A percentile compares a stretch with the other conserved stretches of the same genome.
These are phyloP conservation scores for Dugesia japonica DNA, from an alignment of 2,888 invertebrate genomes.

Conservation along the genomic window DNA sequence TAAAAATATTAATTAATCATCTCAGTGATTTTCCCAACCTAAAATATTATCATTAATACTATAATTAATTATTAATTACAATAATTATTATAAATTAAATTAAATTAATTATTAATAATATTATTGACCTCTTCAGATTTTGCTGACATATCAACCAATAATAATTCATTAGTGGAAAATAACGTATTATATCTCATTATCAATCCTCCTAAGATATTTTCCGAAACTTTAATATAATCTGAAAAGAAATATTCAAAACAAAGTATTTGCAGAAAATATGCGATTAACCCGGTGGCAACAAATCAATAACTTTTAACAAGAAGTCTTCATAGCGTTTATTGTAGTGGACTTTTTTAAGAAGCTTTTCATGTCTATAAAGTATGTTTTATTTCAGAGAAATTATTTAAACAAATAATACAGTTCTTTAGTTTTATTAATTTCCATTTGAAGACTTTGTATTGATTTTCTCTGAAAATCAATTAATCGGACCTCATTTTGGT, in stretches of 20 bases:
- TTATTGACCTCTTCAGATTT: conserved; percentile 29
- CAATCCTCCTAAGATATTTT: conserved; percentile 43
- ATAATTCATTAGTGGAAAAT: conserved; percentile 40
- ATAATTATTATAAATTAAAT: too few species aligned
- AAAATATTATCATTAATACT: too few species aligned
- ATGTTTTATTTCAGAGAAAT: neutral
- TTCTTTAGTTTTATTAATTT: conserved; percentile 39
- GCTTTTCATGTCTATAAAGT: conserved; percentile 39
- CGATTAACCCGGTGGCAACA: conserved; percentile 42
- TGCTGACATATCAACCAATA: neutral
- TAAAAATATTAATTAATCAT: too few species aligned
- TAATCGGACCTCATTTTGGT: conserved; percentile 43
- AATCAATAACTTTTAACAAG: conserved; percentile 42
- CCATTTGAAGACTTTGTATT: conserved; percentile 39
- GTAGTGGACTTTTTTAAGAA: conserved; percentile 40
- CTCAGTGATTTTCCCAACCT: too few species aligned
- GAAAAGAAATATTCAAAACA: conserved; percentile 23
- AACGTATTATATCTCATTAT: conserved; percentile 46
- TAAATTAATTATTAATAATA: too few species aligned
- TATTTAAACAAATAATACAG: neutral
- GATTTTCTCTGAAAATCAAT: conserved; percentile 43
- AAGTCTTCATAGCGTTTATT: conserved; percentile 44
- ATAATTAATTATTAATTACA: too few species aligned
- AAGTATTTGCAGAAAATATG: neutral
- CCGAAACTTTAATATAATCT: conserved; percentile 44